phyloP scores from a whole-genome alignment of 2,113 vertebrate species.

The Malurus melanocephalus region DNA sequence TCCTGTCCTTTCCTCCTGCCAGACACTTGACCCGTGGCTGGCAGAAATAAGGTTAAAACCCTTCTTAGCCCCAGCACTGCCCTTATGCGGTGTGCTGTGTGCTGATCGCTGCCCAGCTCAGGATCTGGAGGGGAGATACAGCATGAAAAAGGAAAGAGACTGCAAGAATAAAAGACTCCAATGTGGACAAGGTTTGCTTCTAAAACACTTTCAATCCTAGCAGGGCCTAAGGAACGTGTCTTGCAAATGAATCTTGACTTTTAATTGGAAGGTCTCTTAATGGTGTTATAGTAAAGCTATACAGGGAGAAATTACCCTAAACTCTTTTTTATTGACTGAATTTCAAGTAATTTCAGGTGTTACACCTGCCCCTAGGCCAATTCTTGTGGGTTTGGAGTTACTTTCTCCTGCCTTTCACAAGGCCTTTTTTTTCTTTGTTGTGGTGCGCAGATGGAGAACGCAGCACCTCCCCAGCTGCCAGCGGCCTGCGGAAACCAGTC shows the following conservation, averaged over 20 bases:
- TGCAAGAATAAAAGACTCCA: neutral
- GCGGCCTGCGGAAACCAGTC: neutral
- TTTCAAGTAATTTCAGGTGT: constrained; percentile 31
- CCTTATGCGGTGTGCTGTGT: neutral
- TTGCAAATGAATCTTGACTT: constrained; percentile 11
- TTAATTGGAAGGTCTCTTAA: neutral
- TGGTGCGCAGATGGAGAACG: neutral
- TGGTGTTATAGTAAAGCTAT: neutral
- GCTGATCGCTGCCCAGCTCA: neutral
- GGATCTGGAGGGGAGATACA: neutral
- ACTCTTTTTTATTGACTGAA: constrained; percentile 43
- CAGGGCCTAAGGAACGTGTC: neutral
- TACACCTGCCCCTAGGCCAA: constrained; percentile 14
- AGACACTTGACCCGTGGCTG: neutral
- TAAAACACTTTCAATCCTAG: neutral
- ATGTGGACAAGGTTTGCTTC: neutral
- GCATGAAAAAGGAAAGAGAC: neutral
- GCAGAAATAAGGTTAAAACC: neutral
- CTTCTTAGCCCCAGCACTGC: neutral
- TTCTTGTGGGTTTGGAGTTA: constrained; percentile 40
- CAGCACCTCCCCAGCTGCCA: accelerated
- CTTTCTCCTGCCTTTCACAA: neutral
- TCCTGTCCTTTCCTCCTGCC: neutral
- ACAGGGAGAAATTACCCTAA: constrained; percentile 38
- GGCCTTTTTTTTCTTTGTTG: neutral